Percentiles rank a stretch among this genome's conserved stretches.
Conservation (phyloP, 2,888 invertebrate genomes). For the Camptogramma bilineatum region DNA sequence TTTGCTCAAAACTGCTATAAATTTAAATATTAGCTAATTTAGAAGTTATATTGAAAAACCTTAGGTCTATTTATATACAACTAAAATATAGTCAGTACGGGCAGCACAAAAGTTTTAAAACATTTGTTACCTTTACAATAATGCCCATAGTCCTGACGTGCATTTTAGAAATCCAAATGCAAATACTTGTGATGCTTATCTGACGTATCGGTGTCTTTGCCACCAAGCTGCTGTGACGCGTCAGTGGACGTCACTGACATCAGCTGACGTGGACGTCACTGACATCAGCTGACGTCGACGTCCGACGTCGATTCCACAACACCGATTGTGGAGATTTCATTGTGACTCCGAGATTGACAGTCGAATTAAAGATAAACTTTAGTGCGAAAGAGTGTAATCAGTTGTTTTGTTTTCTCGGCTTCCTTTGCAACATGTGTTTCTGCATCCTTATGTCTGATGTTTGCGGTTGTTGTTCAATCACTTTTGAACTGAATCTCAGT, state of each 20-base stretch:
- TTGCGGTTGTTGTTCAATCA: slow-evolving; percentile 35
- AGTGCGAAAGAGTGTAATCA: slow-evolving; percentile 29
- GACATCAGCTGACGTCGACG: slow-evolving; percentile 50
- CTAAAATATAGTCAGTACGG: too few relatives aligned
- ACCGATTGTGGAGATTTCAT: slow-evolving; percentile 78
- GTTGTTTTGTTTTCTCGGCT: slow-evolving; percentile 32
- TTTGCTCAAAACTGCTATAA: too few relatives aligned
- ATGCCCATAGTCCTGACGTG: slow-evolving; percentile 43
- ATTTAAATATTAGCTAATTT: too few relatives aligned
- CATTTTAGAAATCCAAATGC: slow-evolving; percentile 66
- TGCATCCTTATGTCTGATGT: slow-evolving; percentile 38
- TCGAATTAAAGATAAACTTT: slow-evolving; percentile 57
- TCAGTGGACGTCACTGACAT: slow-evolving; percentile 44
- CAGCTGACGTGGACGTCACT: slow-evolving; percentile 38
- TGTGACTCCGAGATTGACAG: slow-evolving; percentile 62
- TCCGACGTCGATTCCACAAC: slow-evolving; percentile 57
- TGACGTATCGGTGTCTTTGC: slow-evolving; percentile 54
- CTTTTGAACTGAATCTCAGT: slow-evolving; percentile 11
- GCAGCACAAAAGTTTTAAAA: not conserved
- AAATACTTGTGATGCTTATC: slow-evolving; percentile 77
- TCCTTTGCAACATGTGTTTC: slow-evolving; percentile 38
- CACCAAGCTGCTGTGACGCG: slow-evolving; percentile 47
- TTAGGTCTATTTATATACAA: too few relatives aligned
- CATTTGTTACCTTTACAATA: not conserved
- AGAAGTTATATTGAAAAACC: too few relatives aligned